These are phyloP conservation scores for Timema podura DNA, from an alignment of 2,888 invertebrate species.

Conservation along the genomic window DNA sequence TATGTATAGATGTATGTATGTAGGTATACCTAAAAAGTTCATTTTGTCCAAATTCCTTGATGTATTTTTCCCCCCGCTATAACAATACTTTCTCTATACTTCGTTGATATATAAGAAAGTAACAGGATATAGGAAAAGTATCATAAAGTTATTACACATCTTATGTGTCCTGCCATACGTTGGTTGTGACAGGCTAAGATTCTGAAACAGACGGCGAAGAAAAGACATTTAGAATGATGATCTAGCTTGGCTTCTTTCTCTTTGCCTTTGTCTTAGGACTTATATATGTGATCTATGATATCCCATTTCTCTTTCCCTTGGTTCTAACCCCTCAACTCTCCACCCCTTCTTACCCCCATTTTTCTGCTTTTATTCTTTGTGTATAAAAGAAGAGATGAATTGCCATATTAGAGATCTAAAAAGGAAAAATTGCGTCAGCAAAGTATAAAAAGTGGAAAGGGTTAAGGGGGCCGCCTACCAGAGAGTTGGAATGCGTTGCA, in stretches of 20 bases:
- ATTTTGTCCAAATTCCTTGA: too few species aligned
- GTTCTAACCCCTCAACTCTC: constrained; percentile 18
- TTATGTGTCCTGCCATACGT: neutral
- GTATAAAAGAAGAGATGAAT: constrained; percentile 28
- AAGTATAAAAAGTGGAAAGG: constrained; percentile 13
- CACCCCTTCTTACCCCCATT: neutral
- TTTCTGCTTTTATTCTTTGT: constrained; percentile 2
- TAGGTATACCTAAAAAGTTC: neutral
- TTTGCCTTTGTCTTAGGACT: constrained; percentile 15
- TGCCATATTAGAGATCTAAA: constrained; percentile 27
- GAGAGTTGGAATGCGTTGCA: too few species aligned
- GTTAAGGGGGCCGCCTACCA: too few species aligned
- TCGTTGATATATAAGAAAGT: neutral
- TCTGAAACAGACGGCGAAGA: constrained; percentile 16
- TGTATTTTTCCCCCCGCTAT: too few species aligned
- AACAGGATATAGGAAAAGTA: constrained; percentile 29
- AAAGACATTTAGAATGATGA: constrained; percentile 29
- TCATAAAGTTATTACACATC: constrained; percentile 32
- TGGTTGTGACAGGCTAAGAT: neutral
- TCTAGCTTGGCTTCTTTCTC: constrained; percentile 26
- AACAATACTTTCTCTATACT: too few species aligned
- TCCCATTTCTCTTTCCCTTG: constrained; percentile 25
- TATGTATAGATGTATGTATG: neutral
- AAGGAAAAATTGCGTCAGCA: constrained; percentile 19
- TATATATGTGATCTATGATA: constrained; percentile 28